phyloP scores from a whole-genome alignment of 2,888 invertebrate genomes.

The Cremastinae sp. region DNA sequence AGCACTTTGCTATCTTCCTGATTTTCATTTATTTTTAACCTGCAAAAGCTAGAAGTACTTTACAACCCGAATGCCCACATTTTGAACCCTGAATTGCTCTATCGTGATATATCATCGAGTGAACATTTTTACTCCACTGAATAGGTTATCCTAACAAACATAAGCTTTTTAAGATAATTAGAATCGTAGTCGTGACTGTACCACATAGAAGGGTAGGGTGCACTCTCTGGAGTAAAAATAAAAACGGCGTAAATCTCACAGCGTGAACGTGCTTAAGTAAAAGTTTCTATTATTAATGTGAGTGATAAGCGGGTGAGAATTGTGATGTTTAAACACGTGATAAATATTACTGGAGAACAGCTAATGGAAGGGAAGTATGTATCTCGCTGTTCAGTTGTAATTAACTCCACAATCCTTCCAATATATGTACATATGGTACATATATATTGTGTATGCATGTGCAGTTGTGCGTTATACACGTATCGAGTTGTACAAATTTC shows the following conservation, averaged over 20 bases:
- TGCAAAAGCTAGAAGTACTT: no score
- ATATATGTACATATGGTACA: not conserved
- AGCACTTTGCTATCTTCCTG: conserved; percentile 53
- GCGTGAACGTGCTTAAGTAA: conserved; percentile 56
- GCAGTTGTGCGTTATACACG: no score
- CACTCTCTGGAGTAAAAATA: conserved; percentile 28
- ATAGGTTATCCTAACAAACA: conserved; percentile 78
- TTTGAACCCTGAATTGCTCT: conserved; percentile 16
- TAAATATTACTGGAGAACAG: conserved; percentile 43
- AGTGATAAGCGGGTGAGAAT: conserved; percentile 49
- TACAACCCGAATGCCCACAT: conserved; percentile 37
- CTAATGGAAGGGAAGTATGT: conserved; percentile 26
- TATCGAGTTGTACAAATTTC: no score
- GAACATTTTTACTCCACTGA: conserved; percentile 70
- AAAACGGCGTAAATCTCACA: conserved; percentile 37
- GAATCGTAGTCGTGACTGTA: conserved; percentile 71
- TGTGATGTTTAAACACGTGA: conserved; percentile 44
- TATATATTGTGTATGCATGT: not conserved
- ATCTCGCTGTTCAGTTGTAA: conserved; percentile 25
- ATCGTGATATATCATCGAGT: conserved; percentile 35
- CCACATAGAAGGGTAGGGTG: conserved; percentile 58
- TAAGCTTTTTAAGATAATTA: conserved; percentile 76
- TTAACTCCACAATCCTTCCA: conserved; percentile 4
- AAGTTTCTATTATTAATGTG: conserved; percentile 56
- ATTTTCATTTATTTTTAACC: conserved; percentile 57